These are phyloP conservation scores for Lasioglossum lativentre DNA, from an alignment of 2,888 invertebrate species.

Conservation along the genomic window DNA sequence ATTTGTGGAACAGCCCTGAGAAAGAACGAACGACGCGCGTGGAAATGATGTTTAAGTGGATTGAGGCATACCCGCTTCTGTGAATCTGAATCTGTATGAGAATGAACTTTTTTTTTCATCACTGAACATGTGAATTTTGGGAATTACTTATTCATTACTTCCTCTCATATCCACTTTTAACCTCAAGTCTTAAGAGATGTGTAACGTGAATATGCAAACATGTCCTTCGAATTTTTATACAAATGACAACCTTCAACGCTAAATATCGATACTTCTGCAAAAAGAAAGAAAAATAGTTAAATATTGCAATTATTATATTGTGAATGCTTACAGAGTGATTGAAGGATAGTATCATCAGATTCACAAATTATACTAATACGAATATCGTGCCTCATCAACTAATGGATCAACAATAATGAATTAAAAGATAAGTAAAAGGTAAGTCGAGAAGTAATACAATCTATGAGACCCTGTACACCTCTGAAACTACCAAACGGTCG, in stretches of 20 bases:
- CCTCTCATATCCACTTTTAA: constrained; percentile 66
- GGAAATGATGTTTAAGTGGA: constrained; percentile 61
- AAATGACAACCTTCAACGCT: constrained; percentile 95
- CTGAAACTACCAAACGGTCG: background rate
- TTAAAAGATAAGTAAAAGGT: background rate
- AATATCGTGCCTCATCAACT: background rate
- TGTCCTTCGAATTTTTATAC: constrained; percentile 70
- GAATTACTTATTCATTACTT: constrained; percentile 70
- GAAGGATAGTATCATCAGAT: background rate
- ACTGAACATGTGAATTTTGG: constrained; percentile 66
- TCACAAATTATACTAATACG: background rate
- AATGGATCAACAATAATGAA: background rate
- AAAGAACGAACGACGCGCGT: constrained; percentile 71
- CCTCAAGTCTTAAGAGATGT: constrained; percentile 85
- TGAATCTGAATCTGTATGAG: constrained; percentile 56
- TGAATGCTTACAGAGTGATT: background rate
- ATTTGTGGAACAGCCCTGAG: constrained; percentile 74
- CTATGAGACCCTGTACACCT: background rate
- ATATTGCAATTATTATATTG: background rate
- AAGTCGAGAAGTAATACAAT: background rate
- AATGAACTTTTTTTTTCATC: constrained; percentile 61
- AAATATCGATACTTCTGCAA: constrained; percentile 97
- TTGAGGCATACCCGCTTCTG: constrained; percentile 56
- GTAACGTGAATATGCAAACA: constrained; percentile 90
- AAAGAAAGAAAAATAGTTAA: constrained; percentile 67